Evolutionary conservation across 1,140 invertebrate species (phyloP).

Genomic region (Bombus confusus): DNA sequence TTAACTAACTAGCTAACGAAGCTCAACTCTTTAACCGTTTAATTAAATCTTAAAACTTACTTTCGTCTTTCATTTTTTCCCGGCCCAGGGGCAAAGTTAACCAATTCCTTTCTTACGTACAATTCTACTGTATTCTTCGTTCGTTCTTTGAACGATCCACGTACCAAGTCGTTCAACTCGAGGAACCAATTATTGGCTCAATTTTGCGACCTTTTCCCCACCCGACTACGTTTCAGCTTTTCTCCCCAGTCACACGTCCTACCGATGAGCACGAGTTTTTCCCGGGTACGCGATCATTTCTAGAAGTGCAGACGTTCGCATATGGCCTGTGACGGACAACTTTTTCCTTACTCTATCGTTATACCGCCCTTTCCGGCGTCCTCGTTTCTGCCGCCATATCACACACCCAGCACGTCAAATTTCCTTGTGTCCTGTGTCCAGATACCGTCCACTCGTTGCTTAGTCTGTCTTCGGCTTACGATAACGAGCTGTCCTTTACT

Average conservation of each 20-base stretch:
- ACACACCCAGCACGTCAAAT: conserved; percentile 35
- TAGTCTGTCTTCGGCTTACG: conserved; percentile 50
- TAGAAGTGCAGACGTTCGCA: conserved; percentile 42
- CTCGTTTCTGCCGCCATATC: not conserved
- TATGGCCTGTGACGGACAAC: conserved; percentile 25
- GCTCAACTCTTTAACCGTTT: not conserved
- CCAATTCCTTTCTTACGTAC: not conserved
- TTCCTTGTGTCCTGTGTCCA: conserved; percentile 12
- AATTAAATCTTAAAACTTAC: not conserved
- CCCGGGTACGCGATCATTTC: conserved; percentile 3
- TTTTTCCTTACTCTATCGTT: conserved; percentile 14
- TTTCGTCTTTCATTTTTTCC: not conserved
- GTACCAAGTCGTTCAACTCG: not conserved
- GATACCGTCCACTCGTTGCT: conserved; percentile 12
- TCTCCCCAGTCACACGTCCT: not conserved
- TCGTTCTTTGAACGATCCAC: not conserved
- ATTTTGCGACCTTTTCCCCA: not conserved
- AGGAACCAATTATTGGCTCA: conserved; percentile 15
- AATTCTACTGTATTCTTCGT: not conserved
- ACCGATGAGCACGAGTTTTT: conserved; percentile 18
- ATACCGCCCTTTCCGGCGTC: not conserved
- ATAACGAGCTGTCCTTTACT: conserved; percentile 46
- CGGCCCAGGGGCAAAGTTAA: not conserved
- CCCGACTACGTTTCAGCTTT: not conserved
- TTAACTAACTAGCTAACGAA: not conserved